These are phyloP conservation scores for Clistopyga incitator DNA, from an alignment of 2,888 invertebrate species.

Conservation along the genomic window DNA sequence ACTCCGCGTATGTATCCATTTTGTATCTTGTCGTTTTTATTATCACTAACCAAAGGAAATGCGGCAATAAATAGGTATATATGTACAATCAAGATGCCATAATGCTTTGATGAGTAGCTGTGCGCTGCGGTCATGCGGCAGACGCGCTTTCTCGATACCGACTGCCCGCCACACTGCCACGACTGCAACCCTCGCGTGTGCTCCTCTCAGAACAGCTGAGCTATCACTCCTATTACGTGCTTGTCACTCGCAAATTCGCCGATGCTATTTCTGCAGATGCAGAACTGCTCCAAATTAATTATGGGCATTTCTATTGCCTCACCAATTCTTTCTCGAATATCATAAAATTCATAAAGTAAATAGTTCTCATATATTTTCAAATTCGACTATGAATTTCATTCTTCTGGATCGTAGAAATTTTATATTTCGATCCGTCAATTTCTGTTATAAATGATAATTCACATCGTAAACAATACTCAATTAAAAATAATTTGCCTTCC, in stretches of 20 bases:
- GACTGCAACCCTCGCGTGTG: neutral
- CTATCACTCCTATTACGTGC: neutral
- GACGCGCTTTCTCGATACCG: constrained; percentile 18
- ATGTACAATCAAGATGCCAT: constrained; percentile 46
- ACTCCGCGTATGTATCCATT: constrained; percentile 57
- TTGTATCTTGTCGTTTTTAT: constrained; percentile 37
- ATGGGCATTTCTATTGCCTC: no score
- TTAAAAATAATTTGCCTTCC: no score
- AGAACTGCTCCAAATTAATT: no score
- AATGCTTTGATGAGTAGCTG: constrained; percentile 23
- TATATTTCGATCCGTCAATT: no score
- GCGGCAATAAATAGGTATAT: constrained; percentile 47
- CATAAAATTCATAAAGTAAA: no score
- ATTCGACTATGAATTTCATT: no score
- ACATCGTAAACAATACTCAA: no score
- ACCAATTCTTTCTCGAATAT: neutral
- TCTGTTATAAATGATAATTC: no score
- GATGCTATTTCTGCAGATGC: neutral
- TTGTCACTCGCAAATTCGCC: neutral
- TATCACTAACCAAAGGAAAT: constrained; percentile 41
- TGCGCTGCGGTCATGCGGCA: constrained; percentile 45
- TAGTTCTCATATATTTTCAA: no score
- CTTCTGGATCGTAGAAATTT: no score
- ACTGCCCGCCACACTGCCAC: neutral
- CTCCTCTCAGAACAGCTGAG: neutral